Percentiles rank a stretch among this genome's conserved stretches.
These are phyloP conservation scores for Daubentonia madagascariensis DNA, from an alignment of 2,113 vertebrate genomes.

Conservation along the genomic window DNA sequence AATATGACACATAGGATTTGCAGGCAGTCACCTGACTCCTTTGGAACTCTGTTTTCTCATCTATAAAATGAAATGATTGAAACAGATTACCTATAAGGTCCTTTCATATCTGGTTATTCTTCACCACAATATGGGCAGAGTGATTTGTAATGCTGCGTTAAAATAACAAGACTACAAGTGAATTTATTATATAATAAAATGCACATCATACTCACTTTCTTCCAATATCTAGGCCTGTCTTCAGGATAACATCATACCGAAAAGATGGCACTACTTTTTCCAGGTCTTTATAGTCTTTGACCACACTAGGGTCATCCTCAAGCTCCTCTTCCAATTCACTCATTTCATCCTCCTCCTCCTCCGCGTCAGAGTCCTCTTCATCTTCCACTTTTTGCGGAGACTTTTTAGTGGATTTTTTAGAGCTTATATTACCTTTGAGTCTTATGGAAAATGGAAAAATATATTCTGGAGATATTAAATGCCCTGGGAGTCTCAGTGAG, in stretches of 20 bases:
- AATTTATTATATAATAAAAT: background rate
- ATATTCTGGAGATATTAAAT: constrained; percentile 76
- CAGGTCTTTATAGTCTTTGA: constrained; percentile 93
- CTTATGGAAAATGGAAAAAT: constrained; percentile 80
- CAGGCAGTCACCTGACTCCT: background rate
- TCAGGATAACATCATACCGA: constrained; percentile 92
- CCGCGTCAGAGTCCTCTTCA: constrained; percentile 82
- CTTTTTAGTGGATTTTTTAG: constrained; percentile 82
- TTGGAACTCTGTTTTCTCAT: background rate
- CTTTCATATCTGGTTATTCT: background rate
- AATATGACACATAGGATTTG: background rate
- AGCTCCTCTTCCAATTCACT: constrained; percentile 87
- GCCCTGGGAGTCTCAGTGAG: constrained; percentile 63
- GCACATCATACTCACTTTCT: constrained; percentile 90
- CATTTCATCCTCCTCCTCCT: constrained; percentile 74
- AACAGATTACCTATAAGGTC: background rate
- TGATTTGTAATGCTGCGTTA: background rate
- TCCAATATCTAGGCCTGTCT: constrained; percentile 91
- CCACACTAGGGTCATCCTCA: constrained; percentile 79
- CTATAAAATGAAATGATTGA: background rate
- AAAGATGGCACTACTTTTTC: constrained; percentile 92
- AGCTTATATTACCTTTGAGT: constrained; percentile 89
- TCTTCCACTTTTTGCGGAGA: constrained; percentile 79
- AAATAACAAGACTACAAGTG: background rate
- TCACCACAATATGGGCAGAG: background rate